Percentiles rank a stretch among this genome's conserved stretches.
phyloP scores from a whole-genome alignment of 2,113 vertebrate genomes.

The Phrynocephalus versicolor region DNA sequence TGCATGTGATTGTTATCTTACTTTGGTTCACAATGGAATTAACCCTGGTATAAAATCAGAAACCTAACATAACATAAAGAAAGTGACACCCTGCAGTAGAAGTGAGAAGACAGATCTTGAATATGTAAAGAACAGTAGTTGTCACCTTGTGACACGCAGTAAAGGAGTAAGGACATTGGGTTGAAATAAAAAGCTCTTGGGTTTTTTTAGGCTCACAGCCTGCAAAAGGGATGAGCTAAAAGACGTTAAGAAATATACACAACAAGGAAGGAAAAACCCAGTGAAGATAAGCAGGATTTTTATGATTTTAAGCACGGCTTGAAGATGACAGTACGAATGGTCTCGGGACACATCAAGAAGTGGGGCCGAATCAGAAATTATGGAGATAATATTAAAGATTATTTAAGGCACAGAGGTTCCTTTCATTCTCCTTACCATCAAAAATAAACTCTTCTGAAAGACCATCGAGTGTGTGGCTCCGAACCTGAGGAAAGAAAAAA shows the following conservation, averaged over 20 bases:
- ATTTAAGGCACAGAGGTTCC: slow-evolving; percentile 31
- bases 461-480: slow-evolving; percentile 11
- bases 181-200: too few relatives aligned
- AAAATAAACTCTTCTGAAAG: slow-evolving; percentile 43
- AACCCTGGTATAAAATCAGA: too few relatives aligned
- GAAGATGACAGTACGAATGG: slow-evolving; percentile 15
- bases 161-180: too few relatives aligned
- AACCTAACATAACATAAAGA: too few relatives aligned
- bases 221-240: not conserved
- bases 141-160: too few relatives aligned
- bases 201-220: not conserved
- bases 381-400: slow-evolving; percentile 11
- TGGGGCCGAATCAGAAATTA: slow-evolving; percentile 16
- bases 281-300: slow-evolving; percentile 1
- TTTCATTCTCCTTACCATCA: slow-evolving; percentile 40
- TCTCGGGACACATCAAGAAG: not conserved
- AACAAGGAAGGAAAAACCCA: not conserved
- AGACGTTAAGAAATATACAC: not conserved
- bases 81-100: too few relatives aligned
- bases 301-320: slow-evolving; percentile 23
- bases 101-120: too few relatives aligned
- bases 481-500: not conserved
- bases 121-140: too few relatives aligned
- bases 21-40: too few relatives aligned
- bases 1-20: too few relatives aligned